Percentiles rank a stretch among this genome's conserved stretches.
These are phyloP conservation scores for Anisognathus igniventris DNA, from an alignment of 2,797 vertebrate species.

Conservation along the genomic window DNA sequence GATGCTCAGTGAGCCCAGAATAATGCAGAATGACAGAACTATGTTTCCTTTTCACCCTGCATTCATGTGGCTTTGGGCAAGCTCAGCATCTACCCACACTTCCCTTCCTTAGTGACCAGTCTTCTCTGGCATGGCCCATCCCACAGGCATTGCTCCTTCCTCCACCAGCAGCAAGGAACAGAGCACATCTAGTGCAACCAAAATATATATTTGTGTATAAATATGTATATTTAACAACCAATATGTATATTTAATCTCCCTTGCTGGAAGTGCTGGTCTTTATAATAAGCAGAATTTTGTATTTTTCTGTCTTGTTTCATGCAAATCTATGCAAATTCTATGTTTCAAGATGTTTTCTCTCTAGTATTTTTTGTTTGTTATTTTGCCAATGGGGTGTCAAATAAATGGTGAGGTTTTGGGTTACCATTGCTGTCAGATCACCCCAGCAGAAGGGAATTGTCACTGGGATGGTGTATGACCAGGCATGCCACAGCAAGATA, in stretches of 20 bases:
- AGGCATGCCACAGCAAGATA: background rate
- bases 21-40: background rate
- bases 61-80: background rate
- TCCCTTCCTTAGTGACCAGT: background rate
- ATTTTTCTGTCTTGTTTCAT: background rate
- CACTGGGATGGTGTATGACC: background rate
- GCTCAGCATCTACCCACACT: background rate
- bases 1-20: background rate
- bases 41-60: background rate
- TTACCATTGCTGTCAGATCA: background rate
- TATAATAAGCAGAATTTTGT: background rate
- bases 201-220: background rate
- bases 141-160: background rate
- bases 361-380: background rate
- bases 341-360: background rate
- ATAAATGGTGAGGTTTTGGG: background rate
- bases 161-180: background rate
- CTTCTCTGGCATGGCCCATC: background rate
- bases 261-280: background rate
- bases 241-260: background rate
- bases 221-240: background rate
- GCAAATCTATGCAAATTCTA: accelerated
- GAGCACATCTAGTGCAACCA: background rate
- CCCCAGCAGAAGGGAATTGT: background rate
- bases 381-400: background rate